A percentile compares a stretch with the other conserved stretches of the same genome.
Conservation (phyloP, 2,888 invertebrate genomes). For the Peribatodes rhomboidaria region DNA sequence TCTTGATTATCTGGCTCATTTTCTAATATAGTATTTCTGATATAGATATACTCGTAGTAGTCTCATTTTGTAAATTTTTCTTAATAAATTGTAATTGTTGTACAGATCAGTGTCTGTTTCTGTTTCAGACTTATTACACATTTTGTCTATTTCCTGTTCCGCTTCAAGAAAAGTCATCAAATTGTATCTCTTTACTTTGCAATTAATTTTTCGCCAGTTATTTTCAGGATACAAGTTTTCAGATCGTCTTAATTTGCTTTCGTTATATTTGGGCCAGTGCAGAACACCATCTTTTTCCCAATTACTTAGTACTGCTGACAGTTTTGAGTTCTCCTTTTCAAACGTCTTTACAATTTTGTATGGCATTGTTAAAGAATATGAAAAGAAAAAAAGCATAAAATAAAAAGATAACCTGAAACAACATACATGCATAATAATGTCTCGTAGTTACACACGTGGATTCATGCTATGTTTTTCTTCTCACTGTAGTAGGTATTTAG, state of each 20-base stretch:
- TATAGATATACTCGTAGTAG: no score
- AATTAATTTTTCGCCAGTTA: neutral
- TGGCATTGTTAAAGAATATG: neutral
- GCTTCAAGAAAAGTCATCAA: neutral
- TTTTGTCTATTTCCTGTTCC: neutral
- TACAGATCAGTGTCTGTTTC: neutral
- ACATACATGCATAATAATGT: neutral
- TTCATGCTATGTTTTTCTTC: neutral
- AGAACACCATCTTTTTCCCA: neutral
- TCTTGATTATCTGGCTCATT: no score
- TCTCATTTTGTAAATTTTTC: no score
- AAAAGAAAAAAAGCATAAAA: neutral
- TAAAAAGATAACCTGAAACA: neutral
- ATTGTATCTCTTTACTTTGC: neutral
- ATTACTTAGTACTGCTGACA: neutral
- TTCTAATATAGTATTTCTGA: no score
- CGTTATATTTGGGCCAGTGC: neutral
- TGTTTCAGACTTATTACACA: neutral
- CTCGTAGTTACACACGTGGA: neutral
- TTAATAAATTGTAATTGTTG: no score
- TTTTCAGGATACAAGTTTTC: neutral
- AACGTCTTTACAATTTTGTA: neutral
- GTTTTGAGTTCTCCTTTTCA: neutral
- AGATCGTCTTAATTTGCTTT: neutral
- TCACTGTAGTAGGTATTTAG: neutral